Evolutionary conservation across 1,140 invertebrate species (phyloP), one percentile per base, ranked within the genome.

Genomic region (Eufriesea mexicana): DNA sequence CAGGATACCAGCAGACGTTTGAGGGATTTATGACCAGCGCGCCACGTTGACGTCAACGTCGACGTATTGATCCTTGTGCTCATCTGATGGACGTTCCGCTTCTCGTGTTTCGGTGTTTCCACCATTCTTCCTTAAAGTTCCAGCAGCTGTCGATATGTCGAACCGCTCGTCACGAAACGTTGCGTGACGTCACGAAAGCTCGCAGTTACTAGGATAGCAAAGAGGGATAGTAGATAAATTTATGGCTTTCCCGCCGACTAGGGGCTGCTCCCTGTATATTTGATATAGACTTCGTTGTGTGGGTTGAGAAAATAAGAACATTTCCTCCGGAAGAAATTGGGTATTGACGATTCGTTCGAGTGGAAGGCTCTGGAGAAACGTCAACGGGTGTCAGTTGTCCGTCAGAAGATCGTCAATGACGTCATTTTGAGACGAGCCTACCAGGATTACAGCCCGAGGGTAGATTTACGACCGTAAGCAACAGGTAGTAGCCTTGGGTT

Each of bases 371-470:
- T 57, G n/a, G 18, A 1, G 54, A 72, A 49, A 84, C 47, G 64
- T 82, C 83, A 80, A 76, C 86, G 88, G 90, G 85, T 91, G 91
- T 92, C 92, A 92, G 87, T 89, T 89, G 90, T 91, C 91, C 89
- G 91, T 94, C 94, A 94, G 91, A 91, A 85, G 90, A 92, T 91
- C 93, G 93, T 94, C 94, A 94, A 92, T 94, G 93, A 94, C 93
- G 93, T 94, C 92, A 93, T 90, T 92, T 90, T 85, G 92, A 94
- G 94, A 92, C 92, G 90, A 93, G 90, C 91, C 90, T 94, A 94
- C 89, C 94, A 94, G 94, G 94, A 91, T 93, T 94, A 93, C 94
- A 94, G 93, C 91, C 91, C 76, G 87, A 91, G 86, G 91, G 88
- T 90, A 93, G 93, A 94, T 94, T 94, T 94, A 94, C 93, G 93